Conservation (phyloP, 2,113 vertebrate species). For the Colaptes auratus region DNA sequence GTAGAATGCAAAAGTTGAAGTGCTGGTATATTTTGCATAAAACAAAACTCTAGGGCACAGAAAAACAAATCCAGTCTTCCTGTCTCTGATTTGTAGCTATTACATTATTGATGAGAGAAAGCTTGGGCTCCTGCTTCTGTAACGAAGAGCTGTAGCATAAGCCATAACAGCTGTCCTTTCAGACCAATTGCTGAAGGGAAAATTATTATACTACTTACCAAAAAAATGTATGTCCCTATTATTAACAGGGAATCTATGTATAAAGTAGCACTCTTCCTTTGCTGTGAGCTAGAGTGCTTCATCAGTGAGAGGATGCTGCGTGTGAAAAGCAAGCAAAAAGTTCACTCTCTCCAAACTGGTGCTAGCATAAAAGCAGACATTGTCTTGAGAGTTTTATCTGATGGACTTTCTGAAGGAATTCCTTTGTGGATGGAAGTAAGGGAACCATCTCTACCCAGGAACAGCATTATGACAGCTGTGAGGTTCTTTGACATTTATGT, state of each 20-base stretch:
- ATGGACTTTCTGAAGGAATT: background rate
- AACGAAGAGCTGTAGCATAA: background rate
- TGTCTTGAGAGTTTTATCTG: background rate
- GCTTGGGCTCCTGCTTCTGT: background rate
- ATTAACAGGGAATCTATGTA: background rate
- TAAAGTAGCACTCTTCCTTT: background rate
- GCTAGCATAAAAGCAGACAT: background rate
- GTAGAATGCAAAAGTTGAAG: background rate
- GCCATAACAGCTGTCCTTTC: background rate
- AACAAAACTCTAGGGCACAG: background rate
- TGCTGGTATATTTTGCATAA: background rate
- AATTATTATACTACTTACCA: background rate
- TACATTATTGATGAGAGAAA: background rate
- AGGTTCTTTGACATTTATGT: background rate
- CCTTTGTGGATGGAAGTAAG: background rate
- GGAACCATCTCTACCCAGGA: background rate
- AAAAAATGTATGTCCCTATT: background rate
- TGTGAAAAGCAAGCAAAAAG: background rate
- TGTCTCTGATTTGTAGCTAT: background rate
- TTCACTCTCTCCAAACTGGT: background rate
- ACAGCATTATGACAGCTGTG: fast-evolving
- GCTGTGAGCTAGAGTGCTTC: background rate
- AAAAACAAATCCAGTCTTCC: background rate
- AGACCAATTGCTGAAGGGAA: background rate
- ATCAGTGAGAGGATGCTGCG: fast-evolving